Evolutionary conservation across 2,113 vertebrate species (phyloP).

Genomic region (Motacilla tschutschensis): DNA sequence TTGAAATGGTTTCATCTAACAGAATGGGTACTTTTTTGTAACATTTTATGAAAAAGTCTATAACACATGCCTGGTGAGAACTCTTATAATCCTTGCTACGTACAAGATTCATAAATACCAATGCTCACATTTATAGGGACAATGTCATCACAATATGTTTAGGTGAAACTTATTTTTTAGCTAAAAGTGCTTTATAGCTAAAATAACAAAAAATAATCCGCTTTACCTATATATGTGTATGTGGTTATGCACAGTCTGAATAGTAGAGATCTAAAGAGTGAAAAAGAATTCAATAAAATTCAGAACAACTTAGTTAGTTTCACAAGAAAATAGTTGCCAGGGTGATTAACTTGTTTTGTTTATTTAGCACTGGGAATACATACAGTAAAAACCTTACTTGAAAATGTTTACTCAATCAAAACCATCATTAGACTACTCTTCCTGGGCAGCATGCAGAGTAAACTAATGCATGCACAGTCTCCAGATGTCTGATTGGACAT

Average conservation of each 20-base stretch:
- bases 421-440: constrained; percentile 24
- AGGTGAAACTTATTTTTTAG: not conserved
- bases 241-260: not conserved
- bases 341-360: constrained; percentile 25
- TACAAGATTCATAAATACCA: constrained; percentile 2
- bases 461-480: constrained; percentile 25
- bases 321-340: not conserved
- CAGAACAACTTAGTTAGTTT: not conserved
- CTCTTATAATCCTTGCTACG: not conserved
- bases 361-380: not conserved
- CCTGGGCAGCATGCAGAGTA: constrained; percentile 24
- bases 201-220: not conserved
- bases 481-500: constrained; percentile 59
- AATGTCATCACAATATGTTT: not conserved
- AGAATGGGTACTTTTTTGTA: not conserved
- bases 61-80: constrained; percentile 11
- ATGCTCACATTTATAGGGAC: constrained; percentile 3
- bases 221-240: not conserved
- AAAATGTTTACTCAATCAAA: constrained; percentile 55
- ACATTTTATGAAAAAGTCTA: not conserved
- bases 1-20: constrained; percentile 34
- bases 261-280: not conserved
- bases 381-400: constrained; percentile 2
- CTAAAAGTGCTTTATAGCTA: not conserved
- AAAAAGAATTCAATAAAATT: not conserved